Evolutionary conservation across 2,888 invertebrate species (phyloP).

Genomic region (Euzetes globulus): DNA sequence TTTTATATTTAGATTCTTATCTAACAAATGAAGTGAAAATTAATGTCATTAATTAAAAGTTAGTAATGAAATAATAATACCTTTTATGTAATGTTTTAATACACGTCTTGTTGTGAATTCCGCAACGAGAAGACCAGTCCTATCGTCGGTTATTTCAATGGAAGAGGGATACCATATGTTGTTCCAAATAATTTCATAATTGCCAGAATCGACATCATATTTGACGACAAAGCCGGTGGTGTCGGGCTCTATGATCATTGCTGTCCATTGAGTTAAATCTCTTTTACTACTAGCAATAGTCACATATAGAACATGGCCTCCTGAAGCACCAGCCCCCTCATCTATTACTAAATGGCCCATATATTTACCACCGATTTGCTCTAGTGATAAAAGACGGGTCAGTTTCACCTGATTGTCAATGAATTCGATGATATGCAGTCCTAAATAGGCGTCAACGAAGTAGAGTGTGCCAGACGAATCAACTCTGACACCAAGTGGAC

Average conservation of each 20-base stretch:
- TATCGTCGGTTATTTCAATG: slow-evolving; percentile 35
- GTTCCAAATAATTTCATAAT: slow-evolving; percentile 32
- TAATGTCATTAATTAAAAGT: slow-evolving; percentile 7
- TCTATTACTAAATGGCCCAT: slow-evolving; percentile 35
- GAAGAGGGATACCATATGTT: slow-evolving; percentile 33
- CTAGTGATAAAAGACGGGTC: slow-evolving; percentile 31
- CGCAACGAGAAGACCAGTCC: slow-evolving; percentile 32
- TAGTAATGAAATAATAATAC: slow-evolving; percentile 3
- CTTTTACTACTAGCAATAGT: slow-evolving; percentile 33
- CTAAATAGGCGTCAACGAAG: slow-evolving; percentile 34
- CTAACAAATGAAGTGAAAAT: background rate
- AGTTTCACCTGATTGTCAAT: slow-evolving; percentile 30
- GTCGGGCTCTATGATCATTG: slow-evolving; percentile 38
- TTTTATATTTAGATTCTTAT: background rate
- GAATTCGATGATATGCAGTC: slow-evolving; percentile 30
- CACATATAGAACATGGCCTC: slow-evolving; percentile 31
- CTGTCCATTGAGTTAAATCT: slow-evolving; percentile 37
- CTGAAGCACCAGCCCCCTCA: slow-evolving; percentile 22
- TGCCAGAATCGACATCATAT: slow-evolving; percentile 38
- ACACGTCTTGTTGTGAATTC: slow-evolving; percentile 29
- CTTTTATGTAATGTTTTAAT: slow-evolving; percentile 37
- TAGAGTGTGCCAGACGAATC: slow-evolving; percentile 24
- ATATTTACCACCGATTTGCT: slow-evolving; percentile 34
- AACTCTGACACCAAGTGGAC: slow-evolving; percentile 33
- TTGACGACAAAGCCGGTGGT: slow-evolving; percentile 39